phyloP scores from a whole-genome alignment of 1,140 invertebrate species.

The Zelostemma sp. region DNA sequence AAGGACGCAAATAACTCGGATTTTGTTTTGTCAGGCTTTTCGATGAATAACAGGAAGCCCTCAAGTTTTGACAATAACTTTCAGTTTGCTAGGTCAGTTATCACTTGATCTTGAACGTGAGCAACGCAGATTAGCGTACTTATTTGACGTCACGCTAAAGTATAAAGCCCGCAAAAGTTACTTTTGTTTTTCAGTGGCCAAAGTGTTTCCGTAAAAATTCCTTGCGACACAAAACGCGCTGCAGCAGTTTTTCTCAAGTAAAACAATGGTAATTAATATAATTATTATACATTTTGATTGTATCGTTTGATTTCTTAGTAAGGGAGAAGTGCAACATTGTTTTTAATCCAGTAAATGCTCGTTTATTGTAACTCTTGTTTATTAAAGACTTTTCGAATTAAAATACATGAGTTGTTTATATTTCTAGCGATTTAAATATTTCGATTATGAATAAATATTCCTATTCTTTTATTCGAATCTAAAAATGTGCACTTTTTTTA shows the following conservation, averaged over 20 bases:
- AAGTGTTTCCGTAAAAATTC: background rate
- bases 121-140: conserved; percentile 62
- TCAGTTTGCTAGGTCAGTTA: conserved; percentile 55
- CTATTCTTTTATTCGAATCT: too few relatives aligned
- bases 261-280: background rate
- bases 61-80: background rate
- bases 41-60: background rate
- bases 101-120: conserved; percentile 59
- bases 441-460: too few relatives aligned
- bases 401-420: background rate
- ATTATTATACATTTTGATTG: background rate
- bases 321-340: too few relatives aligned
- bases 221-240: too few relatives aligned
- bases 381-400: too few relatives aligned
- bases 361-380: too few relatives aligned
- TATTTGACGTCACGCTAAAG: conserved; percentile 63
- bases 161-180: conserved; percentile 58
- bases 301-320: too few relatives aligned
- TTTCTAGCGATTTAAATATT: background rate
- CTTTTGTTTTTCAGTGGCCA: conserved; percentile 33
- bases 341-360: too few relatives aligned
- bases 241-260: background rate
- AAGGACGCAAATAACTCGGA: too few relatives aligned
- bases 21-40: too few relatives aligned
- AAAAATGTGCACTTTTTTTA: too few relatives aligned